phyloP scores from a whole-genome alignment of 64 coral and sea anemone species.

The Dendrophyllia cribrosa region DNA sequence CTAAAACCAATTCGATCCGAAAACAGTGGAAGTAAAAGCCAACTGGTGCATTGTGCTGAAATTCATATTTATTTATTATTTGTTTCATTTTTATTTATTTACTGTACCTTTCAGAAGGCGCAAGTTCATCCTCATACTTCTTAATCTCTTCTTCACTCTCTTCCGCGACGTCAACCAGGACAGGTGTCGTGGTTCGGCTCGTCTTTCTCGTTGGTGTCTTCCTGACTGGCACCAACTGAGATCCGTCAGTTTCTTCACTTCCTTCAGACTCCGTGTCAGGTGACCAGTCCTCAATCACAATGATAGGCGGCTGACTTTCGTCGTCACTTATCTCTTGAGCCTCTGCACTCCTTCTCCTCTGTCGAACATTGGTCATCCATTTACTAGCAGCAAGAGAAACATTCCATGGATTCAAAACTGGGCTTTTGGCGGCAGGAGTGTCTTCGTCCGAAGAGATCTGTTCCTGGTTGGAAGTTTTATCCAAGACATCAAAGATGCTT shows the following conservation, averaged over 20 bases:
- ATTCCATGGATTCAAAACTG: constrained; percentile 69
- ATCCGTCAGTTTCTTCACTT: background rate
- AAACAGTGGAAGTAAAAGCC: too few species aligned
- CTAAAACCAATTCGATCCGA: too few species aligned
- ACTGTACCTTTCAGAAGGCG: constrained; percentile 28
- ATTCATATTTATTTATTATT: background rate
- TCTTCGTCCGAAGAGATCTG: constrained; percentile 40
- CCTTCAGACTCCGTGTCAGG: background rate
- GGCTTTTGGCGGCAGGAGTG: background rate
- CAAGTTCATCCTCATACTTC: constrained; percentile 38
- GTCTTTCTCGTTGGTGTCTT: background rate
- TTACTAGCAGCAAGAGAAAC: constrained; percentile 83
- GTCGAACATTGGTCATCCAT: constrained; percentile 67
- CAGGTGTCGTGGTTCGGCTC: constrained; percentile 39
- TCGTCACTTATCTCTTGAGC: background rate
- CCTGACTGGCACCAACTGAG: background rate
- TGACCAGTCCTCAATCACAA: constrained; percentile 68
- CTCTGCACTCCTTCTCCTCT: background rate
- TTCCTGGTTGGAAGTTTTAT: constrained; percentile 12
- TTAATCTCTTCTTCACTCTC: constrained; percentile 66
- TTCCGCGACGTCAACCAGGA: constrained; percentile 44
- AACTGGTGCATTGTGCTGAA: too few species aligned
- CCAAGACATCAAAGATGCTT: constrained; percentile 82
- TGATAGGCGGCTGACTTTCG: constrained; percentile 38
- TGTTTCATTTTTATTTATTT: background rate